A percentile compares a stretch with the other conserved stretches of the same genome.
These are phyloP conservation scores for Clinocottus analis DNA, from an alignment of 2,113 vertebrate species.

Conservation along the genomic window DNA sequence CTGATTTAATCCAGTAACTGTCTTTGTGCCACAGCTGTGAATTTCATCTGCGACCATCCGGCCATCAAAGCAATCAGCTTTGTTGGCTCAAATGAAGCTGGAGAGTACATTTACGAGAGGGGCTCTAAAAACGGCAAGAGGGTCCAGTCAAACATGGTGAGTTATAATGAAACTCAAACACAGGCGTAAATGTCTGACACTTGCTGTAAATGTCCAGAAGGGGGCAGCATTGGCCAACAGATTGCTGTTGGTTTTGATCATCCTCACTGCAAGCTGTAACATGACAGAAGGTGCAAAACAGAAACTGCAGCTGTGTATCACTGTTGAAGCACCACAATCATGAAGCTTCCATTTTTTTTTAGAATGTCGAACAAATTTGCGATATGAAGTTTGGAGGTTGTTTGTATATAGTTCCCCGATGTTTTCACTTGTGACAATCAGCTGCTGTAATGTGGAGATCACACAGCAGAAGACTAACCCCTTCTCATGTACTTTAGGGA, in stretches of 20 bases:
- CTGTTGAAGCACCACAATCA: neutral
- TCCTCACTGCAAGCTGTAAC: slow-evolving; percentile 11
- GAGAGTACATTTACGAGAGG: slow-evolving; percentile 96
- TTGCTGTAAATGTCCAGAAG: slow-evolving; percentile 61
- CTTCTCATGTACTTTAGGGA: slow-evolving; percentile 83
- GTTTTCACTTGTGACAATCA: slow-evolving; percentile 37
- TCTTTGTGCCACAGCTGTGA: slow-evolving; percentile 87
- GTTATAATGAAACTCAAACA: slow-evolving; percentile 22
- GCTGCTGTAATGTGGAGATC: slow-evolving; percentile 49
- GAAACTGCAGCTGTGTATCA: slow-evolving; percentile 41
- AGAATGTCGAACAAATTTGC: no score
- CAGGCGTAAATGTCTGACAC: neutral
- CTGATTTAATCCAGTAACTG: neutral
- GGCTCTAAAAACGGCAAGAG: slow-evolving; percentile 95
- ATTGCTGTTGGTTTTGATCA: neutral
- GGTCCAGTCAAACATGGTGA: slow-evolving; percentile 98
- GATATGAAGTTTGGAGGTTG: neutral
- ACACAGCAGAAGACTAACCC: slow-evolving; percentile 49
- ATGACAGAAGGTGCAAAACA: slow-evolving; percentile 24
- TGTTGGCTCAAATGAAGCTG: slow-evolving; percentile 97
- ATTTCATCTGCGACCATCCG: slow-evolving; percentile 97
- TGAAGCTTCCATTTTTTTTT: neutral
- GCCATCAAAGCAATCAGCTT: slow-evolving; percentile 97
- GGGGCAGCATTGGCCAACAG: slow-evolving; percentile 73
- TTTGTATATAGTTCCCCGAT: slow-evolving; percentile 24